Conservation (phyloP, 2,797 vertebrate species). For the Pseudomugil gertrudae region DNA sequence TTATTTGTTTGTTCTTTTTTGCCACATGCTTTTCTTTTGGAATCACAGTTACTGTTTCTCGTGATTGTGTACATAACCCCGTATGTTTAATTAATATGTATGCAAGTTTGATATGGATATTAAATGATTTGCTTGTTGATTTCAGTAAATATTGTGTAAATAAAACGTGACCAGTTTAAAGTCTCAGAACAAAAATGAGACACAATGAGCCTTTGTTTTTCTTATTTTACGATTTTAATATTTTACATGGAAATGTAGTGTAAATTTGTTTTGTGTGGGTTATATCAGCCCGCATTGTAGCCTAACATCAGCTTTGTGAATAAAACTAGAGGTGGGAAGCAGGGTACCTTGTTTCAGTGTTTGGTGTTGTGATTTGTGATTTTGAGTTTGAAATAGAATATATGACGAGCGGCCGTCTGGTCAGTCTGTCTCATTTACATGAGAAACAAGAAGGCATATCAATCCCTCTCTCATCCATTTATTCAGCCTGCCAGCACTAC, state of each 20-base stretch:
- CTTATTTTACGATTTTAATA: conserved; percentile 26
- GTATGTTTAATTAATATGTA: background rate
- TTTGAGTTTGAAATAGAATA: conserved; percentile 51
- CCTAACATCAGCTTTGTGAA: conserved; percentile 33
- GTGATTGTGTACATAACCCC: background rate
- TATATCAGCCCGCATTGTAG: conserved; percentile 28
- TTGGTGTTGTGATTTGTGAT: conserved; percentile 57
- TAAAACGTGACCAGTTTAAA: conserved; percentile 50
- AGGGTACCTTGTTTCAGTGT: conserved; percentile 23
- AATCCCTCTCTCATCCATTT: conserved; percentile 64
- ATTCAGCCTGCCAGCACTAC: conserved; percentile 60
- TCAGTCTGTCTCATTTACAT: conserved; percentile 77
- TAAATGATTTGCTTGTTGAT: conserved; percentile 17
- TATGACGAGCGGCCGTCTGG: conserved; percentile 68
- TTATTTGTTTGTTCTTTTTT: too few species aligned
- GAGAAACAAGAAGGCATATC: conserved; percentile 70
- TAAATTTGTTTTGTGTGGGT: conserved; percentile 22
- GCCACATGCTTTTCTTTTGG: background rate
- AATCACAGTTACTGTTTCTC: background rate
- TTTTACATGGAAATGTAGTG: conserved; percentile 27
- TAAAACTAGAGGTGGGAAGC: conserved; percentile 13
- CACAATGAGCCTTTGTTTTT: conserved; percentile 24
- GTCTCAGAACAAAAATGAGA: background rate
- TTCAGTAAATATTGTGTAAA: conserved; percentile 26
- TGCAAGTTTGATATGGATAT: conserved; percentile 6